phyloP scores from a whole-genome alignment of 2,888 invertebrate genomes.

The Idaea aversata region DNA sequence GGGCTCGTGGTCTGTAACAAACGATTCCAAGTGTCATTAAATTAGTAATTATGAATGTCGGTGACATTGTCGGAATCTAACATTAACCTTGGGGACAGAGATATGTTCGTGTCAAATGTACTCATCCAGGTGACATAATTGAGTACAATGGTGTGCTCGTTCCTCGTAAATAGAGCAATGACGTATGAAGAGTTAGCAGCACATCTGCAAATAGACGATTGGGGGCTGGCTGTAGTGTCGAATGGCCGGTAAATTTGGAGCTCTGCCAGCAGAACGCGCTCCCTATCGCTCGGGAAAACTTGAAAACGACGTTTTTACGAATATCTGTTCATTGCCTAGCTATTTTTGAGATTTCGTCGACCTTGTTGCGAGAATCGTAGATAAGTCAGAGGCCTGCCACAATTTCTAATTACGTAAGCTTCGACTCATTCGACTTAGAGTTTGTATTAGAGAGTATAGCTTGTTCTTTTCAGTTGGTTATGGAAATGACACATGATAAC shows the following conservation, averaged over 20 bases:
- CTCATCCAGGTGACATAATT: constrained; percentile 71
- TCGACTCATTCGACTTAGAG: constrained; percentile 5
- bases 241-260: constrained; percentile 66
- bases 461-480: neutral
- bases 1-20: constrained; percentile 88
- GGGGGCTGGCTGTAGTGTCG: constrained; percentile 64
- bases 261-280: constrained; percentile 55
- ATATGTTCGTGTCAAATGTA: constrained; percentile 43
- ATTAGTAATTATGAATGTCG: constrained; percentile 1
- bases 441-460: neutral
- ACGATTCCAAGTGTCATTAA: constrained; percentile 23
- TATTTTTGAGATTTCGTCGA: constrained; percentile 71
- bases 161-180: constrained; percentile 74
- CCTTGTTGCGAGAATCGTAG: constrained; percentile 63
- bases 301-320: constrained; percentile 73
- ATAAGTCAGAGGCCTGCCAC: constrained; percentile 64
- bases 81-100: constrained; percentile 53
- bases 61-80: constrained; percentile 18
- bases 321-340: constrained; percentile 66
- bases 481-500: neutral
- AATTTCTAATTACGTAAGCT: constrained; percentile 58
- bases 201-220: constrained; percentile 68
- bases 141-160: constrained; percentile 63
- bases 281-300: constrained; percentile 51
- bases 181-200: constrained; percentile 67